A percentile compares a stretch with the other conserved stretches of the same genome.
Evolutionary conservation across 2,888 invertebrate genomes (phyloP).

Genomic region (Gasteruption jaculator): DNA sequence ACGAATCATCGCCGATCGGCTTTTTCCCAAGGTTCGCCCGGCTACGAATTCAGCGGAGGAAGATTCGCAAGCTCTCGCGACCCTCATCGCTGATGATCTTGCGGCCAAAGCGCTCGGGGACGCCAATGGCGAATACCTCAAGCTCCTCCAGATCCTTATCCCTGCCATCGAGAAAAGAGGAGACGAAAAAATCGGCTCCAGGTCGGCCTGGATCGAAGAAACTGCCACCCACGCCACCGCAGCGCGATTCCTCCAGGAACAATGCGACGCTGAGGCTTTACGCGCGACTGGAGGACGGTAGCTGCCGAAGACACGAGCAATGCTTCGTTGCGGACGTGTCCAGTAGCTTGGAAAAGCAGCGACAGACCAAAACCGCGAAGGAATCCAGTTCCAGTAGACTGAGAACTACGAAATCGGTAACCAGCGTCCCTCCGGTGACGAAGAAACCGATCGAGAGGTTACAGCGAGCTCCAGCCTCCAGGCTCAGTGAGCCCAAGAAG

Average conservation of each 20-base stretch:
- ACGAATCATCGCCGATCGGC: slow-evolving; percentile 73
- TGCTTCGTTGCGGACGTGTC: slow-evolving; percentile 53
- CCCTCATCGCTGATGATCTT: slow-evolving; percentile 55
- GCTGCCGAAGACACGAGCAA: slow-evolving; percentile 52
- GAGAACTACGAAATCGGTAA: no score
- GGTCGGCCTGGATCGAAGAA: slow-evolving; percentile 18
- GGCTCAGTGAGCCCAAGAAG: no score
- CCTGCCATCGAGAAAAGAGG: slow-evolving; percentile 11
- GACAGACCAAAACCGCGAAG: no score
- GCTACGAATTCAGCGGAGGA: slow-evolving; percentile 71
- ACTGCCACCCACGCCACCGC: slow-evolving; percentile 70
- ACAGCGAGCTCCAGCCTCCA: no score
- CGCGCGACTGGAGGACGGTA: no score
- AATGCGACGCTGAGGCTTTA: slow-evolving; percentile 67
- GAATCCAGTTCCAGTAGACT: no score
- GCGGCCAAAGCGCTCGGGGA: slow-evolving; percentile 57
- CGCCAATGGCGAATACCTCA: slow-evolving; percentile 25
- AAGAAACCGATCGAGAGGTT: no score
- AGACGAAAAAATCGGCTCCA: slow-evolving; percentile 21
- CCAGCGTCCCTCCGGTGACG: no score
- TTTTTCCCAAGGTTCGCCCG: slow-evolving; percentile 80
- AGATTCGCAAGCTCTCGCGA: slow-evolving; percentile 49
- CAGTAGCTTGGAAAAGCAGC: slow-evolving; percentile 51
- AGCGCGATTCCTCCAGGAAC: slow-evolving; percentile 70
- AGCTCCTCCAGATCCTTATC: slow-evolving; percentile 11